Percentiles rank a stretch among this genome's conserved stretches.
Conservation (phyloP, 92 coral and sea anemone genomes). For the Isaurus tuberculatus region DNA sequence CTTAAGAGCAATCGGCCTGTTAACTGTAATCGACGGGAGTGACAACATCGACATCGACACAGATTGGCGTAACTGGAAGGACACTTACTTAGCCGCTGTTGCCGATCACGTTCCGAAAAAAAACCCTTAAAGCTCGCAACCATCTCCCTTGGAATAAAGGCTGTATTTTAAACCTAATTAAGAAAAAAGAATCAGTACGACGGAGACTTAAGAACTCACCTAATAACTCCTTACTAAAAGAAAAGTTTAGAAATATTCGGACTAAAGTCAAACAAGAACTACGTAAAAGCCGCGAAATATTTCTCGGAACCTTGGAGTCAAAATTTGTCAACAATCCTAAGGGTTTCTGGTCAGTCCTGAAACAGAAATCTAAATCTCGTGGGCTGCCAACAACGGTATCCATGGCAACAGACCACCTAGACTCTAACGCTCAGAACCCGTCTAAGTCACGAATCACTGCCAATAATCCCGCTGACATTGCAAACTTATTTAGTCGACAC, state of each 20-base stretch:
- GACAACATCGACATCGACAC: background rate
- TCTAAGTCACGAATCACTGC: background rate
- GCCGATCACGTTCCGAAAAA: background rate
- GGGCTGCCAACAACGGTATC: background rate
- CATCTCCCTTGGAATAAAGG: conserved; percentile 50
- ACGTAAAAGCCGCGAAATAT: background rate
- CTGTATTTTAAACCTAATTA: conserved; percentile 25
- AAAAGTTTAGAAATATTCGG: background rate
- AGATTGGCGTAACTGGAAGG: background rate
- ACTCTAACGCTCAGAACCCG: background rate
- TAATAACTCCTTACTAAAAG: background rate
- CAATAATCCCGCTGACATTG: background rate
- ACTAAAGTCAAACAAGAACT: background rate
- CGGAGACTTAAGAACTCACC: conserved; percentile 27
- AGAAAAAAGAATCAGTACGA: conserved; percentile 9
- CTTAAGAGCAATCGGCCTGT: background rate
- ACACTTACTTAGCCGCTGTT: background rate
- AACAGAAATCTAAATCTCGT: background rate
- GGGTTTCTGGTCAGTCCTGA: background rate
- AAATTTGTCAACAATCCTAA: background rate
- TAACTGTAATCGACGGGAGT: background rate
- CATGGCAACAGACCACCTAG: background rate
- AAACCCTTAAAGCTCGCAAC: conserved; percentile 39
- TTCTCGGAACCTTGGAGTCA: background rate
- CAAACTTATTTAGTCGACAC: background rate